Percentiles rank a stretch among this genome's conserved stretches.
Evolutionary conservation across 2,888 invertebrate species (phyloP).

Genomic region (Ceratothoa steindachneri): DNA sequence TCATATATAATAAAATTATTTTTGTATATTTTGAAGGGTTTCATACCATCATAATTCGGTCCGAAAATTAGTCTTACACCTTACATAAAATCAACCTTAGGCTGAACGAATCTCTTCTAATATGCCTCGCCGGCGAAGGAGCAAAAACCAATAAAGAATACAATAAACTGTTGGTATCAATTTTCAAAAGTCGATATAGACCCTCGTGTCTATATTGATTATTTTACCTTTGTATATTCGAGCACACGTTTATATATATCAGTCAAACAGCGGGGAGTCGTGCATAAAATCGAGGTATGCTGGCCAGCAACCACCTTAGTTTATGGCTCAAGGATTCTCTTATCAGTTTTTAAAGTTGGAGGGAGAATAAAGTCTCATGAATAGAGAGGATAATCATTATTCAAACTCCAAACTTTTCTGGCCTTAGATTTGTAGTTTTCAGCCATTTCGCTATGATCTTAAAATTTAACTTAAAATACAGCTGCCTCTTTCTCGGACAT

Average conservation of each 20-base stretch:
- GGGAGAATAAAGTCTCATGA: not conserved
- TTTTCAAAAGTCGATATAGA: not conserved
- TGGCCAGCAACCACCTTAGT: not conserved
- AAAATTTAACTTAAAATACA: not conserved
- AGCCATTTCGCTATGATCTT: not conserved
- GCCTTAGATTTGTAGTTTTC: not conserved
- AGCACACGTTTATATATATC: not conserved
- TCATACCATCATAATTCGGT: too few relatives aligned
- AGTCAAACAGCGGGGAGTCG: not conserved
- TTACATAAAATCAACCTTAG: too few relatives aligned
- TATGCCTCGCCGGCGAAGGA: too few relatives aligned
- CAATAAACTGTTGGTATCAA: not conserved
- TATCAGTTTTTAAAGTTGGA: not conserved
- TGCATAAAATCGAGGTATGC: not conserved
- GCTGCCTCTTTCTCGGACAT: too few relatives aligned
- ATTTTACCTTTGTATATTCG: not conserved
- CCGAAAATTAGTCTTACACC: too few relatives aligned
- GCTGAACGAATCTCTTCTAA: too few relatives aligned
- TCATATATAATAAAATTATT: too few relatives aligned
- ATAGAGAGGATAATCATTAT: not conserved
- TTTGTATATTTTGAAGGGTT: too few relatives aligned
- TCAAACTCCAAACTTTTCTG: not conserved
- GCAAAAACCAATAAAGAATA: not conserved
- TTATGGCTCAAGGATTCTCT: not conserved
- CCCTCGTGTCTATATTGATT: not conserved